A percentile compares a stretch with the other conserved stretches of the same genome.
These are phyloP conservation scores for Drosophila parabipectinata DNA, from an alignment of 1,140 invertebrate genomes.

Conservation along the genomic window DNA sequence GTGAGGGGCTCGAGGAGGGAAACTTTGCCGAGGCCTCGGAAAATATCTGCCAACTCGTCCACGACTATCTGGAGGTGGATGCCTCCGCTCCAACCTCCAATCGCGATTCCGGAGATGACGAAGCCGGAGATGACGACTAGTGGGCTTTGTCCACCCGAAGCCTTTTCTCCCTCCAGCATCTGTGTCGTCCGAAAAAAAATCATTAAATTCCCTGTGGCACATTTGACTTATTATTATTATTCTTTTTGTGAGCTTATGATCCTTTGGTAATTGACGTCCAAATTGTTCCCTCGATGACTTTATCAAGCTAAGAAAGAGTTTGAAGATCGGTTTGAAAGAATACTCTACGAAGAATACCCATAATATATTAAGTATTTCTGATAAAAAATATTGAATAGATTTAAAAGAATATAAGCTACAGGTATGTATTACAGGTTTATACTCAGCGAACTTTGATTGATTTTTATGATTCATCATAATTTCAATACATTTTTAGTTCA, in stretches of 20 bases:
- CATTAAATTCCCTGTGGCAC: constrained; percentile 30
- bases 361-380: too few relatives aligned
- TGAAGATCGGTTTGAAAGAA: background rate
- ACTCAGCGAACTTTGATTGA: too few relatives aligned
- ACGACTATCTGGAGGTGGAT: constrained; percentile 86
- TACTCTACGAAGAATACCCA: background rate
- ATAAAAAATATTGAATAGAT: too few relatives aligned
- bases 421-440: too few relatives aligned
- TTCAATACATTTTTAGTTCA: too few relatives aligned
- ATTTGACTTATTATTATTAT: background rate
- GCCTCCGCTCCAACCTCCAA: constrained; percentile 37
- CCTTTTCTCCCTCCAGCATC: background rate
- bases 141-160: constrained; percentile 1
- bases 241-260: background rate
- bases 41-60: constrained; percentile 87
- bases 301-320: constrained; percentile 16
- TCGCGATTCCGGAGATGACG: constrained; percentile 31
- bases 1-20: constrained; percentile 90
- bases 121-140: background rate
- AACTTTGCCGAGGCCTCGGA: constrained; percentile 87
- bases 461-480: too few relatives aligned
- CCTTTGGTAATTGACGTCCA: constrained; percentile 44
- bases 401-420: background rate
- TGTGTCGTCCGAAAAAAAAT: constrained; percentile 11
- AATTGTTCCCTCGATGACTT: constrained; percentile 47